Conservation (phyloP, 2,888 invertebrate species). For the Cantharis rufa region DNA sequence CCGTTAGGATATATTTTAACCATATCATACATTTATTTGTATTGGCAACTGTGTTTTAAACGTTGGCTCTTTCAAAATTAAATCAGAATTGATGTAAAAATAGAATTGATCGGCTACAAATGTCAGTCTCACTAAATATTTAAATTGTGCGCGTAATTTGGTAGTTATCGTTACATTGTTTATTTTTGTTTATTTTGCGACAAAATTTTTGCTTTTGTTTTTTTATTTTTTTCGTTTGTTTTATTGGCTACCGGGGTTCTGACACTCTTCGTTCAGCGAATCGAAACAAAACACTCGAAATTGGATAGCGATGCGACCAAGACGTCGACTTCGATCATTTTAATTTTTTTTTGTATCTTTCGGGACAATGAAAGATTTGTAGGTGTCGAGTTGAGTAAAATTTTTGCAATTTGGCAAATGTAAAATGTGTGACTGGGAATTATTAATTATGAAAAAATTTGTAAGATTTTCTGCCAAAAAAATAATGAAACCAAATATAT, state of each 20-base stretch:
- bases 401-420: neutral
- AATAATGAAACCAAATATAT: neutral
- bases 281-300: neutral
- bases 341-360: neutral
- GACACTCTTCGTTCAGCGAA: no score
- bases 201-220: neutral
- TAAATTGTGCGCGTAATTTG: neutral
- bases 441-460: neutral
- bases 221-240: neutral
- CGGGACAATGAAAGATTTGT: neutral
- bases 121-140: constrained; percentile 9
- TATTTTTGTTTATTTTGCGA: neutral
- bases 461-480: neutral
- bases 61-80: constrained; percentile 24
- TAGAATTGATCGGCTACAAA: constrained; percentile 29
- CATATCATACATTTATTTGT: constrained; percentile 26
- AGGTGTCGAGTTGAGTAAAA: neutral
- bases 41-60: constrained; percentile 29
- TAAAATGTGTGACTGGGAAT: neutral
- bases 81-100: constrained; percentile 33
- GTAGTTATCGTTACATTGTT: neutral
- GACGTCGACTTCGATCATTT: neutral
- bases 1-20: constrained; percentile 12
- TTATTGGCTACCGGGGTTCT: neutral
- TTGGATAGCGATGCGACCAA: neutral